These are phyloP conservation scores for Zootermopsis nevadensis DNA, from an alignment of 2,888 invertebrate genomes.

Conservation along the genomic window DNA sequence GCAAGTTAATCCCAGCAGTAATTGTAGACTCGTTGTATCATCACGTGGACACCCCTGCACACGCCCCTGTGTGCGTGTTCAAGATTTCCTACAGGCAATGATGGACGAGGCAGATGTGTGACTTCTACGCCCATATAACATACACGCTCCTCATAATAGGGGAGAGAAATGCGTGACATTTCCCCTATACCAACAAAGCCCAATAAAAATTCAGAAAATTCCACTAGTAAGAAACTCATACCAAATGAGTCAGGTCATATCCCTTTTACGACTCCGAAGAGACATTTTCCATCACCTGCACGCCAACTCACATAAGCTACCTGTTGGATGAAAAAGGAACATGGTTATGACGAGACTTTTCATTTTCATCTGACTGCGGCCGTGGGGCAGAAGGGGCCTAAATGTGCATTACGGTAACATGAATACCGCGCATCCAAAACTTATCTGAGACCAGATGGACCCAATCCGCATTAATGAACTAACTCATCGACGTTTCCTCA, in stretches of 20 bases:
- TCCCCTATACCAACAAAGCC: not conserved
- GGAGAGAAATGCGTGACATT: not conserved
- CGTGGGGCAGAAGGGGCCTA: too few species aligned
- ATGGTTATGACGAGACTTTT: too few species aligned
- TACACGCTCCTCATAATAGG: not conserved
- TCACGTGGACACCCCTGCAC: constrained; percentile 2
- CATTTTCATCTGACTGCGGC: too few species aligned
- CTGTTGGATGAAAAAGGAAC: not conserved
- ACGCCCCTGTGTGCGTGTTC: not conserved
- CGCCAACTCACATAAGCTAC: not conserved
- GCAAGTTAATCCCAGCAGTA: not conserved
- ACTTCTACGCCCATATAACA: not conserved
- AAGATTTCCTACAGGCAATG: not conserved
- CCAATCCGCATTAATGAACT: too few species aligned
- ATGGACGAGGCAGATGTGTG: constrained; percentile 21
- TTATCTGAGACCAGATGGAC: too few species aligned
- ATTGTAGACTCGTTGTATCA: not conserved
- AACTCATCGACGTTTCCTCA: too few species aligned
- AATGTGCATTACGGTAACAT: too few species aligned
- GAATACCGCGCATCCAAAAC: too few species aligned
- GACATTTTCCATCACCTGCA: not conserved
- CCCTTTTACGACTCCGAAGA: not conserved
- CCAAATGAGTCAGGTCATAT: not conserved
- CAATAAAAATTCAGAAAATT: constrained; percentile 12
- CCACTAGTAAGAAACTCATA: not conserved